Conservation (phyloP, 2,888 invertebrate species). For the Corbicula japonica region DNA sequence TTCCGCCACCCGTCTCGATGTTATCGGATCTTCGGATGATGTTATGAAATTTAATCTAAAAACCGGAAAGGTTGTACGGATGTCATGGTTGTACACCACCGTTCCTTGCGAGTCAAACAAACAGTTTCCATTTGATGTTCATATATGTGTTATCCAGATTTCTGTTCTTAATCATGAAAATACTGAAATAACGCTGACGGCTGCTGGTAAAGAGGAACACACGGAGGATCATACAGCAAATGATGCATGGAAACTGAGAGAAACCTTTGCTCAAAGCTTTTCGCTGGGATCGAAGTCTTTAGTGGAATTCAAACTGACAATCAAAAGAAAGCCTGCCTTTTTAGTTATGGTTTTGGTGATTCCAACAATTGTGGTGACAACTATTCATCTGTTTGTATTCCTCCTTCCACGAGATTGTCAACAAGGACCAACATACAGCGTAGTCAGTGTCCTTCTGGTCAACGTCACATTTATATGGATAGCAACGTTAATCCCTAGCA, state of each 20-base stretch:
- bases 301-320: constrained; percentile 28
- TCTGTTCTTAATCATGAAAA: constrained; percentile 15
- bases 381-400: constrained; percentile 38
- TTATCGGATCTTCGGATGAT: constrained; percentile 14
- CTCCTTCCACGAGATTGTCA: neutral
- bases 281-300: constrained; percentile 3
- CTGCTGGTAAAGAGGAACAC: neutral
- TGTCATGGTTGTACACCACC: constrained; percentile 28
- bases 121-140: constrained; percentile 46
- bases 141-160: constrained; percentile 24
- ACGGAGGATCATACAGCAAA: constrained; percentile 10
- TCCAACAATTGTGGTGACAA: constrained; percentile 15
- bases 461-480: constrained; percentile 11
- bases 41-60: constrained; percentile 29
- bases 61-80: constrained; percentile 29
- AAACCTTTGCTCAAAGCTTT: constrained; percentile 16
- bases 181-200: constrained; percentile 25
- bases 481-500: constrained; percentile 24
- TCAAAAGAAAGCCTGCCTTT: constrained; percentile 24
- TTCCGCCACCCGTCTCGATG: constrained; percentile 8
- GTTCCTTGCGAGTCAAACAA: constrained; percentile 30
- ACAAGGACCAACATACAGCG: constrained; percentile 22
- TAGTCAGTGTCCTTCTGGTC: constrained; percentile 16
- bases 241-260: constrained; percentile 28
- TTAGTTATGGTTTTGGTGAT: constrained; percentile 11